These are phyloP conservation scores for Archips crataeganus DNA, from an alignment of 2,888 invertebrate species.

Conservation along the genomic window DNA sequence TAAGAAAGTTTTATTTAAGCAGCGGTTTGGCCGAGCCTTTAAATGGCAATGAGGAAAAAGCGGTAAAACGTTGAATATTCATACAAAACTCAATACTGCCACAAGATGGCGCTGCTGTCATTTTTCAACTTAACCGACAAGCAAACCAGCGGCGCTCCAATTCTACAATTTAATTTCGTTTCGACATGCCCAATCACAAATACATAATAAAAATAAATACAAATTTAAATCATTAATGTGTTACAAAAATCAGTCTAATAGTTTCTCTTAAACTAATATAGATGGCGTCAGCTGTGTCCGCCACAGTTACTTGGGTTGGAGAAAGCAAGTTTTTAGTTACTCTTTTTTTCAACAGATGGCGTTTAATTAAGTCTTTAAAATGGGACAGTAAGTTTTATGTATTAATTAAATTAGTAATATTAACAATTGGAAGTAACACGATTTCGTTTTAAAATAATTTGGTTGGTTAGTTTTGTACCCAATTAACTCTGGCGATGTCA, in stretches of 20 bases:
- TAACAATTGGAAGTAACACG: too few species aligned
- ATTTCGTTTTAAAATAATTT: neutral
- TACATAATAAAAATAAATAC: slow-evolving; percentile 42
- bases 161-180: neutral
- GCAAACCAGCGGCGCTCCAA: slow-evolving; percentile 4
- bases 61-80: too few species aligned
- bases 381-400: too few species aligned
- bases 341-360: neutral
- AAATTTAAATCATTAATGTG: slow-evolving; percentile 49
- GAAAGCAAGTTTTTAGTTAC: neutral
- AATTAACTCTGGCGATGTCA: neutral
- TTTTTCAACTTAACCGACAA: neutral
- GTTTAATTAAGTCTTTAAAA: neutral
- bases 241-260: slow-evolving; percentile 75
- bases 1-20: too few species aligned
- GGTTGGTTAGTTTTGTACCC: neutral
- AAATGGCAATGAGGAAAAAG: too few species aligned
- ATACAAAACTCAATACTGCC: neutral
- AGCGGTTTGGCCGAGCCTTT: too few species aligned
- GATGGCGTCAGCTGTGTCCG: neutral
- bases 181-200: slow-evolving; percentile 32
- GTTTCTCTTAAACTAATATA: slow-evolving; percentile 69
- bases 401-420: too few species aligned
- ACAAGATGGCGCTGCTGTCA: slow-evolving; percentile 1
- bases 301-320: neutral